Base-by-base conservation (phyloP, 2,797 vertebrate genomes). In the Danio jaintianensis region DNA sequence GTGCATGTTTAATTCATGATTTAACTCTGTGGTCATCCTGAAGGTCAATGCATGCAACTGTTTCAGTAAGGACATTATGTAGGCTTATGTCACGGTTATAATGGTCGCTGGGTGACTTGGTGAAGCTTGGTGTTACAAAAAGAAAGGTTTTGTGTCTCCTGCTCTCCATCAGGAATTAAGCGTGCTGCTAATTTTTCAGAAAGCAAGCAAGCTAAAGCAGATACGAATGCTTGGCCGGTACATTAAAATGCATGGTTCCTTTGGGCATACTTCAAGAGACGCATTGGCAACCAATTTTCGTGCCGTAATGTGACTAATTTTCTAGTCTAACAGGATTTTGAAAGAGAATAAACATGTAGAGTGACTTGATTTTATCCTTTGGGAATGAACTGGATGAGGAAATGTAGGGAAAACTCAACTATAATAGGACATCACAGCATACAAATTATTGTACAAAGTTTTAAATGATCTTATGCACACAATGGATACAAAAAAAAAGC, bases 1-100 rank as follows among this genome's bases (percentile, higher is more conserved):
- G 73, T 62, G 38, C 20, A 53, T 81, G 66, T 82, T 79, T 81
- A 63, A 84, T 75, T 74, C 79, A 82, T 52, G 16, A 11, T 42
- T 61, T 61, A 70, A 61, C 53, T 78, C 38, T 38, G 29, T 78
- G 77, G 62, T 29, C 22, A 40, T 72, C 69, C 63, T 78, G 74
- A 86, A 86, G 79, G 74, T 82, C 73, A 75, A 38, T 36, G 50
- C 29, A 38, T 62, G 22, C 69, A 16, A 20, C 48, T 38, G 12
- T 36, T 47, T 56, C 20, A 52, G 29, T 67, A 62, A 40, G 55
- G 29, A 20, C 78, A 81, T 67, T 71, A 58, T 63, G 20, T 70
- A 78, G 52, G 42, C 63, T 78, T 42, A 62, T 66, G 53, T 67
- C 61, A 78, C 13, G 3, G n/a, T 64, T 16, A 43, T 11, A 42